Evolutionary conservation across 1,140 invertebrate genomes (phyloP).

Genomic region (silkworm (Bombyx mori)): ASM3026992v2 NC_085109.1:12968001-12968500

Average conservation of each 20-base stretch:
- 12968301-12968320: conserved; percentile 79
- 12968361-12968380: conserved; percentile 85
- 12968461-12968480: conserved; percentile 51
- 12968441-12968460: conserved; percentile 86
- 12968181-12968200: conserved; percentile 90
- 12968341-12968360: conserved; percentile 85
- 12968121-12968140: conserved; percentile 78
- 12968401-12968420: conserved; percentile 78
- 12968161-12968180: conserved; percentile 83
- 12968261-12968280: conserved; percentile 71
- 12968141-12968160: conserved; percentile 78
- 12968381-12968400: conserved; percentile 83
- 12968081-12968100: conserved; percentile 87
- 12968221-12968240: conserved; percentile 82
- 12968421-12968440: conserved; percentile 89
- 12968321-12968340: conserved; percentile 79
- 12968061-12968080: conserved; percentile 77
- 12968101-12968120: conserved; percentile 83
- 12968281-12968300: conserved; percentile 81
- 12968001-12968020: too few species aligned
- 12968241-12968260: conserved; percentile 77
- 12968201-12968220: conserved; percentile 75
- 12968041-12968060: conserved; percentile 90
- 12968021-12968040: conserved; percentile 45
- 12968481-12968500: too few species aligned